A percentile compares a stretch with the other conserved stretches of the same genome.
Evolutionary conservation across 2,113 vertebrate species (phyloP).

Genomic region (Neoarius graeffei): DNA sequence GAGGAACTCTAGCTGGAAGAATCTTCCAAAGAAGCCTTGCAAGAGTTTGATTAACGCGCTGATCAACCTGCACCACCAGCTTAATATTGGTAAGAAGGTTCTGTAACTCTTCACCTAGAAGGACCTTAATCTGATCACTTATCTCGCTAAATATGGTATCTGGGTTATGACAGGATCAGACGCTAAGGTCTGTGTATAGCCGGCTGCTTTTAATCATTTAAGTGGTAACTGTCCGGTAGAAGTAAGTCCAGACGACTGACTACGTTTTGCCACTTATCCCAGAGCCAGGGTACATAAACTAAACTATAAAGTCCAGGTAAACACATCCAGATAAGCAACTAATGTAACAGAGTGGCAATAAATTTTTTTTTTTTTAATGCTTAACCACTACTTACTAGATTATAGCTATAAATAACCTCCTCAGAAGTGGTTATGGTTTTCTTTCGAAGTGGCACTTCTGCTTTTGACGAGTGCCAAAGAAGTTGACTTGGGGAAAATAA

Average conservation of each 20-base stretch:
- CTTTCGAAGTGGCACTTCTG: neutral
- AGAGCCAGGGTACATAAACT: neutral
- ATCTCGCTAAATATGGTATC: neutral
- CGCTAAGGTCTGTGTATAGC: neutral
- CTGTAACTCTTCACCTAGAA: neutral
- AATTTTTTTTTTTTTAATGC: neutral
- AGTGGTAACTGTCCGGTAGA: neutral
- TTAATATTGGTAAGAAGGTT: constrained; percentile 78
- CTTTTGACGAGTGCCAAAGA: neutral
- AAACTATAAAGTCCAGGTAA: neutral
- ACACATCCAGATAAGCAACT: neutral
- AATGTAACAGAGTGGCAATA: too few species aligned
- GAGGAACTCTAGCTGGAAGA: constrained; percentile 90
- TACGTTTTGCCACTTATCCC: neutral
- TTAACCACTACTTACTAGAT: neutral
- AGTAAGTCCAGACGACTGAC: neutral
- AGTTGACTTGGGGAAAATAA: neutral
- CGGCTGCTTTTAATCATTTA: neutral
- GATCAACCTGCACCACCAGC: constrained; percentile 84
- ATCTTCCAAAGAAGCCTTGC: constrained; percentile 94
- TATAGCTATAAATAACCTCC: neutral
- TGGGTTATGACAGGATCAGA: constrained; percentile 8
- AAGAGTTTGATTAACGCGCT: constrained; percentile 85
- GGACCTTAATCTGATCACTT: constrained; percentile 4
- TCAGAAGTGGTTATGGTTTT: neutral